phyloP scores from a whole-genome alignment of 2,113 vertebrate species.

The Sitta europaea region DNA sequence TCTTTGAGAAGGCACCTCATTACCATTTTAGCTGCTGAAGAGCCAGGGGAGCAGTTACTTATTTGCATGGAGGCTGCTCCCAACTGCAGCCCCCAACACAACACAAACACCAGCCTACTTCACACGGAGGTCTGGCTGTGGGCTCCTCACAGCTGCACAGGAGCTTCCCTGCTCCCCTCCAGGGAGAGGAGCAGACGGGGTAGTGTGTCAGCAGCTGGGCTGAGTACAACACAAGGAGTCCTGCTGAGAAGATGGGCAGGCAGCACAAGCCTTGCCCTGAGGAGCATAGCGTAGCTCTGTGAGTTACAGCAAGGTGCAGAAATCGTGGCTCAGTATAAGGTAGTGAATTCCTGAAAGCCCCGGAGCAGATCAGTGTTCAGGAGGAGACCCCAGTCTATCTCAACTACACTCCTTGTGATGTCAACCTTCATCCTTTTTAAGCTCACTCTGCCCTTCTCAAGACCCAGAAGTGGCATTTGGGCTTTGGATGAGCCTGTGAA shows the following conservation, averaged over 20 bases:
- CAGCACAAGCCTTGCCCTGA: neutral
- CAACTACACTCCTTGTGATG: neutral
- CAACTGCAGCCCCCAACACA: neutral
- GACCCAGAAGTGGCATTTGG: conserved; percentile 14
- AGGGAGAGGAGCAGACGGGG: rapidly evolving
- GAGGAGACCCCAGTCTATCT: neutral
- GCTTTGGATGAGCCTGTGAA: neutral
- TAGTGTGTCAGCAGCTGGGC: neutral
- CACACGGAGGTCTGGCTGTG: neutral
- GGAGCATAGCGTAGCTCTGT: neutral
- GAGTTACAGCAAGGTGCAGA: neutral
- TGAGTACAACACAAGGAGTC: neutral
- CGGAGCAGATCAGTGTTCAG: neutral
- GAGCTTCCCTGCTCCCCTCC: neutral
- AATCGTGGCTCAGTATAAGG: neutral
- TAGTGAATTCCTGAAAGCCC: neutral
- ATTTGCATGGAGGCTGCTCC: neutral
- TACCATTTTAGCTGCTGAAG: neutral
- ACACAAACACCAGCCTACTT: neutral
- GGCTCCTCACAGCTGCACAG: neutral
- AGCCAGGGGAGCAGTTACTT: neutral
- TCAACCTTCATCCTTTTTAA: conserved; percentile 24
- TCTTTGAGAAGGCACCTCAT: neutral
- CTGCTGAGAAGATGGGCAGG: neutral
- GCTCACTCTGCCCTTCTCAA: neutral